Base-by-base conservation (phyloP, 2,888 invertebrate genomes). In the Lamellibrachia satsuma region DNA sequence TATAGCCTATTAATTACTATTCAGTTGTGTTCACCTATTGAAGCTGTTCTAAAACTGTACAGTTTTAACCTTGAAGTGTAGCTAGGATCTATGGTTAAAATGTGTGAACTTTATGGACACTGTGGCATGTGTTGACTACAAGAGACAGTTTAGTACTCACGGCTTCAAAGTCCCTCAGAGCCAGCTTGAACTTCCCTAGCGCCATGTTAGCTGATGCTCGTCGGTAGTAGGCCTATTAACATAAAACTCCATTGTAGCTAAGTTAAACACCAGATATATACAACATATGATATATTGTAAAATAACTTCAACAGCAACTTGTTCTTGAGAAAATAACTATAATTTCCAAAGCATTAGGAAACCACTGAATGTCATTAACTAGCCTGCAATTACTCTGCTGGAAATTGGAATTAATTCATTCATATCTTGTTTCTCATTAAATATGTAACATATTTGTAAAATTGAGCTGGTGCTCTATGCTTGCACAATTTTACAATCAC, bases 121-220 rank as follows among this genome's bases (percentile, higher is more conserved):
- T 75, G 75, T 75, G 15, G 22, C 22, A 75, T 22, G 75, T 75
- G 11, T 91, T 91, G 51, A 51, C 39, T 52, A 52, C 39, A 75
- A 75, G n/a, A 75, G 75, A 2, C 22, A 75, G 57, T 57, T 22
- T 8, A 11, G 91, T 92, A 95, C 96, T 95, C 97, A 99, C 99
- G 96, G 98, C 98, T 97, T 99, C 99, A 97, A 98, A 99, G 97
- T 99, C 99, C 96, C 98, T 98, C 94, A 99, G 97, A 11, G 99
- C 99, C 97, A 98, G 97, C 97, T 99, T 99, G 97, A 99, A 99
- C 97, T 99, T 99, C 94, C 99, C 99, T 96, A 99, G 97, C 52
- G 99, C 98, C 99, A 99, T 99, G 95, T 99, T 98, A 60, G 99
- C 98, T 2, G 99, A 98, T 0, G 99, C 99, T 95, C 99, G 97